Conservation (phyloP, 2,888 invertebrate genomes). For the Tolmerus cingulatus region DNA sequence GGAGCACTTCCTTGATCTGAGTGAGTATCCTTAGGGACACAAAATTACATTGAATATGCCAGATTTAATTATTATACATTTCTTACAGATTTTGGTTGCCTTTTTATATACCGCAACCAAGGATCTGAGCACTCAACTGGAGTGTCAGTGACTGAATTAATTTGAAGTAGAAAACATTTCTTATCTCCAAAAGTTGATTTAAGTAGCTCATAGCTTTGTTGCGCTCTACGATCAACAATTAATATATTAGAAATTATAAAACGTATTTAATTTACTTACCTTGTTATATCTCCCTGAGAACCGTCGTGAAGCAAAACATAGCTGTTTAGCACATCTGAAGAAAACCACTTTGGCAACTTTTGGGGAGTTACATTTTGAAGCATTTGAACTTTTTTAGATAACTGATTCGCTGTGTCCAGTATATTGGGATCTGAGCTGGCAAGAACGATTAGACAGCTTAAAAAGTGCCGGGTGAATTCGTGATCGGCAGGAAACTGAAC, state of each 20-base stretch:
- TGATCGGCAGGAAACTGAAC: conserved; percentile 92
- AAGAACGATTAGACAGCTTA: conserved; percentile 82
- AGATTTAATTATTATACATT: neutral
- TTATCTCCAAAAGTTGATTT: conserved; percentile 86
- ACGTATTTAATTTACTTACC: conserved; percentile 65
- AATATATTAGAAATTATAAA: conserved; percentile 40
- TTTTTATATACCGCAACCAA: conserved; percentile 82
- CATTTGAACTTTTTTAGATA: conserved; percentile 82
- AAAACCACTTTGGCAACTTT: conserved; percentile 86
- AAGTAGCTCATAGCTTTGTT: conserved; percentile 81
- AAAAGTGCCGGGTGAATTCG: conserved; percentile 91
- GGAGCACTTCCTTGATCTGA: conserved; percentile 67
- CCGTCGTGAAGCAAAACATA: conserved; percentile 91
- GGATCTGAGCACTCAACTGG: conserved; percentile 77
- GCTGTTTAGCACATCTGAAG: conserved; percentile 80
- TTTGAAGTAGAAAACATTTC: conserved; percentile 87
- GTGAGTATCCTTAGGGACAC: conserved; percentile 53
- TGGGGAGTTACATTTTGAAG: conserved; percentile 78
- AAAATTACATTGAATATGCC: neutral
- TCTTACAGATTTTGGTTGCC: conserved; percentile 66
- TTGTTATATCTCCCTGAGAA: conserved; percentile 71
- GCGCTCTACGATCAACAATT: conserved; percentile 72
- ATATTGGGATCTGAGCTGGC: conserved; percentile 79
- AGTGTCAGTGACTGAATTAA: conserved; percentile 80
- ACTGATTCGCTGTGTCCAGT: conserved; percentile 79